These are phyloP conservation scores for Lycaon pictus DNA, from an alignment of 2,113 vertebrate species.

Conservation along the genomic window DNA sequence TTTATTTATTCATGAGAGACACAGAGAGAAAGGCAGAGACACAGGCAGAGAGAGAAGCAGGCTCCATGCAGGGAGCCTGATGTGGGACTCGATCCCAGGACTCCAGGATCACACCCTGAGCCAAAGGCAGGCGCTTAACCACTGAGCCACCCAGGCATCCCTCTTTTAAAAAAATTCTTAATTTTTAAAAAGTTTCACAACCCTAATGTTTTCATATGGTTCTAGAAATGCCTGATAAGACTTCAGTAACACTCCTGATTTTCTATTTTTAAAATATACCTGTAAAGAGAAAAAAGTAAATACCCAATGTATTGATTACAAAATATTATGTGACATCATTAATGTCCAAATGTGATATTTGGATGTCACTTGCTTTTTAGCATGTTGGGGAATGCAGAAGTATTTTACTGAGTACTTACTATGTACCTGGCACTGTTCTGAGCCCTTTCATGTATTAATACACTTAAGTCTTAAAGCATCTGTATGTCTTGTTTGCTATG, in stretches of 20 bases:
- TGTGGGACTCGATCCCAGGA: no score
- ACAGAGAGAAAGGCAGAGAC: no score
- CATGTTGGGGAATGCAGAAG: neutral
- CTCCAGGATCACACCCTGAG: no score
- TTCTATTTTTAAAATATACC: slow-evolving; percentile 20
- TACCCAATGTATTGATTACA: neutral
- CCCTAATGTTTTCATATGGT: neutral
- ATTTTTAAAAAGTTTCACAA: neutral
- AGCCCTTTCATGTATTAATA: neutral
- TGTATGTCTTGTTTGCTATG: neutral
- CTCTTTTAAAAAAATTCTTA: neutral
- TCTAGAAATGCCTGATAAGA: neutral
- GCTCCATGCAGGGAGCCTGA: no score
- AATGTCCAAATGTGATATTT: neutral
- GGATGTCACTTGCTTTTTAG: neutral
- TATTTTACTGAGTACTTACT: neutral
- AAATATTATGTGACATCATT: neutral
- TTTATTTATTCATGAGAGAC: no score
- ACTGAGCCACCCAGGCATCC: no score
- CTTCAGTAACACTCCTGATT: neutral
- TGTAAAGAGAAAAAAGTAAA: neutral
- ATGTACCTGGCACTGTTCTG: neutral
- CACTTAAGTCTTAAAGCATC: neutral
- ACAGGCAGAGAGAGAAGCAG: no score
- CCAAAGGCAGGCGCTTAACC: no score